Evolutionary conservation across 2,797 vertebrate species (phyloP).

Genomic region (Octomys mimax): DNA sequence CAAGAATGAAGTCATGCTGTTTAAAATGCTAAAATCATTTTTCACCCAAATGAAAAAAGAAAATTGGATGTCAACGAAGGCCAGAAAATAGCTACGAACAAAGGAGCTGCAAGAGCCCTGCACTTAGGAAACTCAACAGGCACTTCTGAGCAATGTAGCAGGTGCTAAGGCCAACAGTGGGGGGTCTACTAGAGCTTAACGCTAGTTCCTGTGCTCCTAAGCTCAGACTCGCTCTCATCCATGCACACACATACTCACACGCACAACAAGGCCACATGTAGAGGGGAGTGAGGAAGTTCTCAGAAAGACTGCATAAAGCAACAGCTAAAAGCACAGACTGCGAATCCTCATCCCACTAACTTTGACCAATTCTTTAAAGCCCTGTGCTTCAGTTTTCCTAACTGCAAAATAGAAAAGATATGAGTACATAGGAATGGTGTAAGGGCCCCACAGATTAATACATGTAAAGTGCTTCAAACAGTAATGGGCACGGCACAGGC

Average conservation of each 20-base stretch:
- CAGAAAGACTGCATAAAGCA: background rate
- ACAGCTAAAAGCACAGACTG: background rate
- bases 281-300: background rate
- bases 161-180: background rate
- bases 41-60: slow-evolving; percentile 70
- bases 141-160: background rate
- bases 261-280: rapidly evolving
- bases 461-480: background rate
- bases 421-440: background rate
- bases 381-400: background rate
- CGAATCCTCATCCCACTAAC: background rate
- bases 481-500: background rate
- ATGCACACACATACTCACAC: background rate
- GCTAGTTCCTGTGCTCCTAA: background rate
- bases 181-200: background rate
- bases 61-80: slow-evolving; percentile 54
- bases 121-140: slow-evolving; percentile 35
- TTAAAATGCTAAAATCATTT: slow-evolving; percentile 76
- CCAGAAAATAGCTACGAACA: slow-evolving; percentile 33
- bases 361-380: background rate
- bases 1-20: slow-evolving; percentile 57
- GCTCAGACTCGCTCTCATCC: background rate
- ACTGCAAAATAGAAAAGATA: slow-evolving; percentile 26
- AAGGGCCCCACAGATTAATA: background rate
- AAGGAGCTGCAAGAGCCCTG: background rate